Conservation (phyloP, 2,797 vertebrate species). For the Anguilla marmorata region DNA sequence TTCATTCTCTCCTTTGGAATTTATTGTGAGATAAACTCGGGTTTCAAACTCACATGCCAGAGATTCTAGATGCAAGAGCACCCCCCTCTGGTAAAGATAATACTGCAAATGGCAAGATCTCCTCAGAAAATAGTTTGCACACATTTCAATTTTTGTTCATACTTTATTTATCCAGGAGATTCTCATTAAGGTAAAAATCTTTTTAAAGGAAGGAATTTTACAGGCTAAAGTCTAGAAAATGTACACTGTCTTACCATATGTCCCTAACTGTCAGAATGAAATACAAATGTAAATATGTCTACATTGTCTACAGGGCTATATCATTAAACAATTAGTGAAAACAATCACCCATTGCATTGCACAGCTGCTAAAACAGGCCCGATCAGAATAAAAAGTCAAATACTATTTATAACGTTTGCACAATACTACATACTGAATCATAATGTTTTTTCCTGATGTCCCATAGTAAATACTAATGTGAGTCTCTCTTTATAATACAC, state of each 20-base stretch:
- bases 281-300: not conserved
- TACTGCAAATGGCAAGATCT: not conserved
- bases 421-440: not conserved
- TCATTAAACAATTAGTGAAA: not conserved
- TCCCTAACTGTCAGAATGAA: not conserved
- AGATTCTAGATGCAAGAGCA: constrained; percentile 26
- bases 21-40: constrained; percentile 1
- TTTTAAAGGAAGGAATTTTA: not conserved
- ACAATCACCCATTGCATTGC: not conserved
- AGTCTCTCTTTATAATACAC: not conserved
- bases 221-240: not conserved
- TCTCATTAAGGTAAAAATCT: not conserved
- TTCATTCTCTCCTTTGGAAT: not conserved
- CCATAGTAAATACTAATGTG: not conserved
- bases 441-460: not conserved
- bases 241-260: not conserved
- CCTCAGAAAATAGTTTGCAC: not conserved
- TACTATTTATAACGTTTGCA: not conserved
- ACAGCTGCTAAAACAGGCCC: not conserved
- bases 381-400: not conserved
- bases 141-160: not conserved
- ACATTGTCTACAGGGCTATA: not conserved
- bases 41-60: not conserved
- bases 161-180: not conserved
- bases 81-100: constrained; percentile 31